Evolutionary conservation across 2,113 vertebrate genomes (phyloP), one percentile per base, ranked within the genome.

Genomic region (Brachionichthys hirsutus): DNA sequence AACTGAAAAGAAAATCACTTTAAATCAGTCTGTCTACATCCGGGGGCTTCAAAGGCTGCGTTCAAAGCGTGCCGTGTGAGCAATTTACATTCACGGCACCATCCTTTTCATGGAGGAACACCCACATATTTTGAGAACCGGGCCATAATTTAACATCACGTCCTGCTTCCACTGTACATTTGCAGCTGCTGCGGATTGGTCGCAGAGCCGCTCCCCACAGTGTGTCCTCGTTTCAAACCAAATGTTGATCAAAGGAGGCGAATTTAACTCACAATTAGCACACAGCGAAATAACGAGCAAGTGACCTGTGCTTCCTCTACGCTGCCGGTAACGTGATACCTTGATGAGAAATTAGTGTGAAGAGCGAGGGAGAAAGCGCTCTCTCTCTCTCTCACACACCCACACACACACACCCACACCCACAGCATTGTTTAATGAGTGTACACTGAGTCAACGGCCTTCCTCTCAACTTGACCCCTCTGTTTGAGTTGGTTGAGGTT

Each of bases 261-360:
- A 43, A 42, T 35, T 17, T n/a, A 38, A 45, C 56, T 13, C 12
- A 13, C 36, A 41, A 51, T 75, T 53, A 63, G 44, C 59, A 55
- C 36, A 36, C 38, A 35, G 24, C 46, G 13, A 68, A 50, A 35
- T 51, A 63, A 48, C 34, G 16, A 56, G 54, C 42, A 16, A 74
- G 52, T 18, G 13, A 54, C 38, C 56, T 71, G 46, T 58, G 51
- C 74, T 81, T 54, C 55, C 56, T 65, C 61, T 48, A n/a, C n/a
- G n/a, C n/a, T 73, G 87, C 85, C 87, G 67, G 58, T 76, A 76
- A 64, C 57, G 12, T 64, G 59, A 76, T 68, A 75, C 63, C 48
- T 68, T 54, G 41, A 69, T 82, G 36, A 78, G 68, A 50, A 43
- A 36, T 46, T 30, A 19, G 72, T 77, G 68, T 70, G 52, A 73